Evolutionary conservation across 2,888 invertebrate genomes (phyloP), one percentile per base, ranked within the genome.

Genomic region (Celastrina argiolus): DNA sequence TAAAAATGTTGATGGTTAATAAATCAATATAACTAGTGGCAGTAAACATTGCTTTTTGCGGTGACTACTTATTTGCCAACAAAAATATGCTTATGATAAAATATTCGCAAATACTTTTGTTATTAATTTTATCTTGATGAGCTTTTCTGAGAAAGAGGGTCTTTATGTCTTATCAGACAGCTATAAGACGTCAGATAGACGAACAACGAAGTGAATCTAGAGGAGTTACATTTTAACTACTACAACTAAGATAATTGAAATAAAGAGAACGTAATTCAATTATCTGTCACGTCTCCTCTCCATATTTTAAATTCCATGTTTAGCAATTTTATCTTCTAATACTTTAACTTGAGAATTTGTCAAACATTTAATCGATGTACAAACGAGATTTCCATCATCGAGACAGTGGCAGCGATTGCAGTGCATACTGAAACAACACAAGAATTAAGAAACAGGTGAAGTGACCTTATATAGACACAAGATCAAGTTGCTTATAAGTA

Each of bases 321-420:
- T 14, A 36, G 10, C 18, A 36, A 70, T 51, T 18, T 45, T 66
- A 0, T 65, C 61, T n/a, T 71, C 12, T 70, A 77, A 2, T 71
- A 64, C 0, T 74, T 74, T 34, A 79, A 78, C 16, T 79, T 75
- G 68, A 79, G 74, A 67, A 84, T 81, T 79, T 59, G 80, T 85
- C 2, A 89, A 78, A 59, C 89, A 90, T 0, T 76, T 74, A 72
- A 84, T 90, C 68, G 75, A 79, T 0, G 89, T 89, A 68, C 89
- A 90, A 0, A 83, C 78, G 5, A 89, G 68, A 0, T 75, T 70
- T 0, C 70, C 72, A 64, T 87, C 81, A 0, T 68, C 6, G 65
- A 83, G 84, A 66, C 89, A 90, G 70, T 81, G 83, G 68, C 89
- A 90, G 36, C 74, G 75, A 72, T 90, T 90, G 76, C 89, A 90